These are phyloP conservation scores for Diplosoma virens DNA, from an alignment of 23 tunicate genomes.

Conservation along the genomic window DNA sequence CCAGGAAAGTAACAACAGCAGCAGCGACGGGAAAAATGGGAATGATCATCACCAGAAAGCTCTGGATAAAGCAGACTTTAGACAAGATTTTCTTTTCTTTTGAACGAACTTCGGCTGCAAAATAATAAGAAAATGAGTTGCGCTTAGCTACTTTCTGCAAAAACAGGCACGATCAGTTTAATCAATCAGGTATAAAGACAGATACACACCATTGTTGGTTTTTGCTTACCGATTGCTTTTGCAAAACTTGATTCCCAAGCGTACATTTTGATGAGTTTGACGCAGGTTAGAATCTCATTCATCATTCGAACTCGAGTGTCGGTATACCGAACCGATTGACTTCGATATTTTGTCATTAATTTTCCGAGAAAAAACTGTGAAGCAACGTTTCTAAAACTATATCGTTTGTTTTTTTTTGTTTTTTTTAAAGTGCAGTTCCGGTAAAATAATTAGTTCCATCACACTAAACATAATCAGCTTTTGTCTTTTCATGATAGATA, in stretches of 20 bases:
- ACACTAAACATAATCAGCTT: too few species aligned
- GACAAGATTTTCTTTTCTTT: slow-evolving; percentile 52
- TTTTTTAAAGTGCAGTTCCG: too few species aligned
- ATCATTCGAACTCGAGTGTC: slow-evolving; percentile 90
- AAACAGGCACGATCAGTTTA: too few species aligned
- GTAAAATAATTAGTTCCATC: too few species aligned
- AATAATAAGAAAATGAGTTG: too few species aligned
- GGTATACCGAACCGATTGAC: slow-evolving; percentile 41
- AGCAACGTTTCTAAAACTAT: too few species aligned
- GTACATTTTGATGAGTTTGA: slow-evolving; percentile 91
- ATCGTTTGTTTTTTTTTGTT: too few species aligned
- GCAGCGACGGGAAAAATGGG: slow-evolving; percentile 71
- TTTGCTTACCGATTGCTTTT: slow-evolving; percentile 50
- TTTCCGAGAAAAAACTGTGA: slow-evolving; percentile 41
- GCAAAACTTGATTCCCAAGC: slow-evolving; percentile 92
- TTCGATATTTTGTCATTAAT: slow-evolving; percentile 62
- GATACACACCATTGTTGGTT: too few species aligned
- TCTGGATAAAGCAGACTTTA: slow-evolving; percentile 68
- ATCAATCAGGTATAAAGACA: too few species aligned
- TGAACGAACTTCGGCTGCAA: slow-evolving; percentile 52
- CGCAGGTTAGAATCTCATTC: slow-evolving; percentile 82
- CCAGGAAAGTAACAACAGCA: slow-evolving; percentile 63
- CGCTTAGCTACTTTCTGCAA: too few species aligned
- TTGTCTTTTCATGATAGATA: too few species aligned
- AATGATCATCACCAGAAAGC: slow-evolving; percentile 50